Evolutionary conservation across 2,888 invertebrate genomes (phyloP), one percentile per base, ranked within the genome.

Genomic region (Andrena haemorrhoa): DNA sequence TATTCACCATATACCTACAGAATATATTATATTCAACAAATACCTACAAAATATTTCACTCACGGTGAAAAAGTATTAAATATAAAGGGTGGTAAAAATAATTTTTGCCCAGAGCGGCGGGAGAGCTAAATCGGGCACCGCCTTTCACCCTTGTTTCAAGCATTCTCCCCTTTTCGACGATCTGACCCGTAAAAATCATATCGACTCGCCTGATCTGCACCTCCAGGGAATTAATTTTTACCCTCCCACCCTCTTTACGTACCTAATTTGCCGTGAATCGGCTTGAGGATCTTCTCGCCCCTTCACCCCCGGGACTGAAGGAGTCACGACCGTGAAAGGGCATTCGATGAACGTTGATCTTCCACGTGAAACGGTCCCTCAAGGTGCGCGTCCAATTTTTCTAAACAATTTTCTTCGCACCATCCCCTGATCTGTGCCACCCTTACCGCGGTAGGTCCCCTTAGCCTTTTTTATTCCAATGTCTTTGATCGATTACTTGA

Each of bases 241-340:
- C 76, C 75, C 78, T 35, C 64, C 73, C 65, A 53, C 51, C 33
- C 31, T 29, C 63, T 53, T 31, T 33, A 63, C 61, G 47, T 72
- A 86, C 86, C 84, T 87, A 87, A 87, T 86, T 86, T 80, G 53
- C 84, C 76, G 74, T 84, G 82, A 86, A 82, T 64, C 66, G 51
- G 51, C 60, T 71, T 33, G 72, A 64, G 53, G 29, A 65, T 23
- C 31, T 8, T 10, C 20, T 33, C 47, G 10, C 7, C 33, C 61
- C 29, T 6, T 12, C 31, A 29, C 31, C 47, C 60, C 26, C 47
- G 60, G n/a, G 29, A 63, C n/a, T 66, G 70, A 31, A 23, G 33
- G 49, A 65, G 65, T 73, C 63, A 69, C 41, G 58, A 69, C 58
- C 63, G 61, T 26, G n/a, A 60, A 41, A n/a, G 35, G 47, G n/a